Evolutionary conservation across 2,797 vertebrate species (phyloP), one percentile per base, ranked within the genome.

Genomic region (Alfaro cultratus): DNA sequence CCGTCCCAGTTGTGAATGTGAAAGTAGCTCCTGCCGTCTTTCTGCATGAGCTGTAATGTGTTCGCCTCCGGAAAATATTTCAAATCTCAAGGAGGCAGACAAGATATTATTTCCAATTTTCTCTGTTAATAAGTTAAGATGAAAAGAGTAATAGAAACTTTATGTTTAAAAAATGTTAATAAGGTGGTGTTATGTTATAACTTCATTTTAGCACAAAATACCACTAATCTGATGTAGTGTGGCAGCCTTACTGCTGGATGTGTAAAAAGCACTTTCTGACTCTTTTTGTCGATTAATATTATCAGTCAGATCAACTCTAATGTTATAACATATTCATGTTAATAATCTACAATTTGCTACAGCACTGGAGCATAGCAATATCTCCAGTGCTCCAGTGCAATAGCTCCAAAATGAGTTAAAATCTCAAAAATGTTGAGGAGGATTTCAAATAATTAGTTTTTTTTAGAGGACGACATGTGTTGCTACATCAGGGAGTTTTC

Each of bases 1-100:
- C 7, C 49, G 70, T 67, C 67, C 70, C 80, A 70, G 47, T 75
- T 82, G 43, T 34, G 74, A 55, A 77, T 46, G 18, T 60, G n/a
- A 47, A 39, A 76, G 55, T 15, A 73, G n/a, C 47, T 31, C 11
- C 43, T 57, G 23, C 23, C 10, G 7, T 36, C 41, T 45, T 39
- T 29, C 57, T 5, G 4, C 62, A 11, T 31, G 11, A 29, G 23
- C 5, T 67, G 16, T 23, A 21, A 18, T 62, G 41, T 23, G 26
- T 41, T 72, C 67, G 43, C n/a, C 39, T 71, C 47, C 5, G 26
- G 29, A 70, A 11, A 67, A 36, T 39, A 16, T 67, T 43, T 68
- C 5, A 55, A 21, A 29, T 18, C 11, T 41, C 5, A 23, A 62
- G n/a, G 55, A 57, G n/a, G 18, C 8, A 70, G n/a, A 55, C 4